Conservation (phyloP, 2,797 vertebrate genomes). For the Fistularia tabacaria region DNA sequence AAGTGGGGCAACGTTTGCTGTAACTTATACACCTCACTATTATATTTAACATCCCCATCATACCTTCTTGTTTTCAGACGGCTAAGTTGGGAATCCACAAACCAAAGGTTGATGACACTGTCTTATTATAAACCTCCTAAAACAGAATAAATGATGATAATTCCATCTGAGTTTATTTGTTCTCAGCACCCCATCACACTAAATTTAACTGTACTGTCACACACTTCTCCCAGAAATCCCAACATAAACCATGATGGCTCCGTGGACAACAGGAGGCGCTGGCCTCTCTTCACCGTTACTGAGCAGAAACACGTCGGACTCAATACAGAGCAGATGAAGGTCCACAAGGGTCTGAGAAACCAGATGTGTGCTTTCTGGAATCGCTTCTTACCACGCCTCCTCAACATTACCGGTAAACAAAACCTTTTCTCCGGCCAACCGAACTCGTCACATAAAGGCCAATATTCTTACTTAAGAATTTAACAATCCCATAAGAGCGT, state of each 20-base stretch:
- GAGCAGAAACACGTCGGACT: constrained; percentile 82
- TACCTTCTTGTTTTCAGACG: too few species aligned
- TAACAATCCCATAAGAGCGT: too few species aligned
- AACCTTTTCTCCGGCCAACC: not conserved
- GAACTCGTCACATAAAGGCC: too few species aligned
- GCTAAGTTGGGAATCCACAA: too few species aligned
- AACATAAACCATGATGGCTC: constrained; percentile 73
- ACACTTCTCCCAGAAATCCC: constrained; percentile 75
- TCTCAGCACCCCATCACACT: not conserved
- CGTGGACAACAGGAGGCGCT: constrained; percentile 67
- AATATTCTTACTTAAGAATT: too few species aligned
- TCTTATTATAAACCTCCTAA: too few species aligned
- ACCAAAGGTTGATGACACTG: too few species aligned
- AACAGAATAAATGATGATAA: too few species aligned
- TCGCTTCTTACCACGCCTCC: constrained; percentile 86
- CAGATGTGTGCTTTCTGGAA: constrained; percentile 93
- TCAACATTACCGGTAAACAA: constrained; percentile 86
- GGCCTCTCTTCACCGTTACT: constrained; percentile 80
- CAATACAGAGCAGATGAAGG: constrained; percentile 77
- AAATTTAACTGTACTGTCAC: too few species aligned
- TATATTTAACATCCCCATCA: too few species aligned
- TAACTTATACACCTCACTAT: too few species aligned
- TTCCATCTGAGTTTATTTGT: not conserved
- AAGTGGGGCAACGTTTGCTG: too few species aligned
- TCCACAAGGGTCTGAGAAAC: constrained; percentile 79